Conservation (phyloP, 2,797 vertebrate species). For the Labroides dimidiatus region DNA sequence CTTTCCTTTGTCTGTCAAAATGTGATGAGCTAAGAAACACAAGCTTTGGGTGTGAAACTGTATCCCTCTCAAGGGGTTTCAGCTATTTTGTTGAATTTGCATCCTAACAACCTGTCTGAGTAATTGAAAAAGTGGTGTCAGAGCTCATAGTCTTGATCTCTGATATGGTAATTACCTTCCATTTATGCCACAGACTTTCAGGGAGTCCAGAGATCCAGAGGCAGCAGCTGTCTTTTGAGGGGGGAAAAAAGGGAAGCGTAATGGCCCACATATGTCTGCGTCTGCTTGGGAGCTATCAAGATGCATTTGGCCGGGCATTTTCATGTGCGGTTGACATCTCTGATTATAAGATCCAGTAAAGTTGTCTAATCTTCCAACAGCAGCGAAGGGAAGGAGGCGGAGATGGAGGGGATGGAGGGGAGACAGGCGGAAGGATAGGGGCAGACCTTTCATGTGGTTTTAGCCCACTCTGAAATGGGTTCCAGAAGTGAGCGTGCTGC, state of each 20-base stretch:
- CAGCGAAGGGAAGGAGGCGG: constrained; percentile 46
- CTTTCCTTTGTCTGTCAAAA: constrained; percentile 68
- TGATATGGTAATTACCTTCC: constrained; percentile 81
- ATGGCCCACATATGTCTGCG: constrained; percentile 77
- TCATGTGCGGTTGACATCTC: constrained; percentile 71
- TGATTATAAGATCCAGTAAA: constrained; percentile 79
- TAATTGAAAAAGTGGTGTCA: constrained; percentile 84
- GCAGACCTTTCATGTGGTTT: constrained; percentile 78
- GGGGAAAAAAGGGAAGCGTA: constrained; percentile 59
- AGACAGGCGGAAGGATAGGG: constrained; percentile 52
- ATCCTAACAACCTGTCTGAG: constrained; percentile 81
- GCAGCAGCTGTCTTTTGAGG: constrained; percentile 76
- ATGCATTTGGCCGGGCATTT: constrained; percentile 67
- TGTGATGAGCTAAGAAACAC: constrained; percentile 76
- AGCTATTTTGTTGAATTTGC: constrained; percentile 80
- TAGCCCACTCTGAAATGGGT: constrained; percentile 70
- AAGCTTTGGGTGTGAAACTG: constrained; percentile 76
- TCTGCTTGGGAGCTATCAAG: constrained; percentile 70
- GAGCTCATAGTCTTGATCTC: constrained; percentile 77
- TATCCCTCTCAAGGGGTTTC: constrained; percentile 72
- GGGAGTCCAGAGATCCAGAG: constrained; percentile 67
- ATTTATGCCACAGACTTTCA: constrained; percentile 77
- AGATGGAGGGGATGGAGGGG: constrained; percentile 30
- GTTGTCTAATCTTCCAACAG: constrained; percentile 77
- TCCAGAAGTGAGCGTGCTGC: constrained; percentile 72